Evolutionary conservation across 2,113 vertebrate species (phyloP).

Genomic region (Prunella fulvescens): DNA sequence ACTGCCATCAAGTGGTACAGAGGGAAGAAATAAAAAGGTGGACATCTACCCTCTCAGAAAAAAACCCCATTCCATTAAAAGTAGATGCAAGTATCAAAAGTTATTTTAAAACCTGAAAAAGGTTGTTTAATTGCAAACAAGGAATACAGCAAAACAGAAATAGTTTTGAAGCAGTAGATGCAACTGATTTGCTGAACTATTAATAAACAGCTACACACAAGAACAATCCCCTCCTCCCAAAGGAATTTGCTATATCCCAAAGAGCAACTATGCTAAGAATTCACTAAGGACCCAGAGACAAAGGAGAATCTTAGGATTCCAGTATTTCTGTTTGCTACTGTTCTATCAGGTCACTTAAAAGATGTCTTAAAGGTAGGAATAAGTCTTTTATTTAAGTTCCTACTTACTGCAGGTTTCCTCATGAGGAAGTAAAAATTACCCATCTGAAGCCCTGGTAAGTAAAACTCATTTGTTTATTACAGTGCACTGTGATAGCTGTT

Average conservation of each 20-base stretch:
- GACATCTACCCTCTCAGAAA: not conserved
- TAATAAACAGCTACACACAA: not conserved
- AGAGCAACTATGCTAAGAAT: constrained; percentile 23
- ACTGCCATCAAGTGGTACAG: not conserved
- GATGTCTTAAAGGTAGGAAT: not conserved
- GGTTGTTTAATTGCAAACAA: not conserved
- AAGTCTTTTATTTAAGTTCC: not conserved
- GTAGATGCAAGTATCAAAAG: not conserved
- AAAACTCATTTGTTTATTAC: not conserved
- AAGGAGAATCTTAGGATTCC: not conserved
- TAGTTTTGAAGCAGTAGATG: not conserved
- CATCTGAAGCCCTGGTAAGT: not conserved
- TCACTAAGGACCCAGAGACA: not conserved
- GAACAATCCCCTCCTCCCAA: not conserved
- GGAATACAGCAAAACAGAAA: not conserved
- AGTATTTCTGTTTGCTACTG: no score
- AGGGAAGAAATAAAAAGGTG: not conserved
- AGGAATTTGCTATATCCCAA: not conserved
- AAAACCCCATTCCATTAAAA: not conserved
- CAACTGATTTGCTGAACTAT: not conserved
- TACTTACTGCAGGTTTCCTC: not conserved
- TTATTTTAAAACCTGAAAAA: not conserved
- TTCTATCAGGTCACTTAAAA: not conserved
- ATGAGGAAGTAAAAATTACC: not conserved
- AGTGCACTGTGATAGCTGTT: not conserved